Percentiles rank a stretch among this genome's conserved stretches.
Evolutionary conservation across 1,140 invertebrate genomes (phyloP).

Genomic region (Drosophila nasuta): DNA sequence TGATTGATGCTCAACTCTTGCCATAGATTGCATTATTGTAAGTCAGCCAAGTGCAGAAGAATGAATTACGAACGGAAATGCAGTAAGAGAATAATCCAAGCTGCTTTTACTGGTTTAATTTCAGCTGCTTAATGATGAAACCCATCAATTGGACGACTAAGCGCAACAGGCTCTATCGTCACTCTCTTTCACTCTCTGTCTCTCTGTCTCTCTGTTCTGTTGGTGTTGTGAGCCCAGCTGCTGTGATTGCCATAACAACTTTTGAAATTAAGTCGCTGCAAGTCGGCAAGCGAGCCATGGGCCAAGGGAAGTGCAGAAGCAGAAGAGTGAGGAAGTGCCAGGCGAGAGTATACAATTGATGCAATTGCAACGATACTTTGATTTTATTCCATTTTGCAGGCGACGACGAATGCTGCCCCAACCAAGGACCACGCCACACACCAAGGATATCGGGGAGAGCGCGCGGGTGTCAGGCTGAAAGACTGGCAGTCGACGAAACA

Average conservation of each 20-base stretch:
- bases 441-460: slow-evolving; percentile 15
- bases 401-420: slow-evolving; percentile 46
- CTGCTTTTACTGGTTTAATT: not conserved
- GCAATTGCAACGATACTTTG: slow-evolving; percentile 81
- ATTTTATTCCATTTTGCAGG: slow-evolving; percentile 78
- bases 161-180: slow-evolving; percentile 11
- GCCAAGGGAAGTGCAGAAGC: not conserved
- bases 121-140: slow-evolving; percentile 5
- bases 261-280: slow-evolving; percentile 79
- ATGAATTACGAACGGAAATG: not conserved
- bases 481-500: slow-evolving; percentile 68
- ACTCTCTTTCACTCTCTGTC: not conserved
- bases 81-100: not conserved
- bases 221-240: slow-evolving; percentile 45
- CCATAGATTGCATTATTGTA: slow-evolving; percentile 29
- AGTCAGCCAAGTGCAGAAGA: not conserved
- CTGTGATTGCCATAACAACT: slow-evolving; percentile 78
- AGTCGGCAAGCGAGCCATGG: slow-evolving; percentile 34
- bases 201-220: no score
- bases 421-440: slow-evolving; percentile 1
- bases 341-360: slow-evolving; percentile 64
- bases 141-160: slow-evolving; percentile 1
- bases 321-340: not conserved
- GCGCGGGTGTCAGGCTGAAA: slow-evolving; percentile 25
- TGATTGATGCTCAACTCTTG: slow-evolving; percentile 37